Evolutionary conservation across 2,797 vertebrate genomes (phyloP), one percentile per base, ranked within the genome.

Genomic region (Triplophysa yarkandensis): DNA sequence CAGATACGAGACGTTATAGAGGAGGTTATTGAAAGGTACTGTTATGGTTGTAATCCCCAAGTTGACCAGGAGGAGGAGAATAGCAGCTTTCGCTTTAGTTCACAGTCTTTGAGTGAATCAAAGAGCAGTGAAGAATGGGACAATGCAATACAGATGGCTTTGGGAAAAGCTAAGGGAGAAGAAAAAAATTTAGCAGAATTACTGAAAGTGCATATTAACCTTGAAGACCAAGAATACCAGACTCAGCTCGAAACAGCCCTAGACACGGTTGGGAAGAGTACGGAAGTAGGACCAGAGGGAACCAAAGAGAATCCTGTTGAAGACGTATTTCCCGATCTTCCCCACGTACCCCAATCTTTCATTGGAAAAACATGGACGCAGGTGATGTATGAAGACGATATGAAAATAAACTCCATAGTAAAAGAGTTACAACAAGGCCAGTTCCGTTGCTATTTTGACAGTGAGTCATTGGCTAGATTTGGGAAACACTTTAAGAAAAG

Each of bases 361-460:
- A 91, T 90, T 69, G 95, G 93, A 46, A 96, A 97, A 86, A 94
- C 90, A 0, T 93, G 91, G 94, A 87, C 92, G 60, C 94, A 96
- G 77, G 93, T 98, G 14, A 92, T 93, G 87, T 85, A 87, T 74
- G 95, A 96, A 87, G 94, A 96, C 60, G 93, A 96, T 78, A 79
- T 91, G 69, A 94, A 93, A 87, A 93, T 96, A 70, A 90, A 95
- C 28, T 83, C 81, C 30, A 89, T 96, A 43, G 93, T 95, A 9
- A 91, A 83, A 52, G 94, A 96, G 83, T 96, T 95, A 83, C 92
- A 90, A 85, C 87, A 90, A 64, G 94, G 91, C 8, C 85, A 78
- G 44, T 96, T 94, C 82, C 86, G 84, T 73, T 94, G 95, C 86
- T 94, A 95, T 87, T 98, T 96, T 54, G 92, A 95, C 83, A 91